Percentiles rank a stretch among this genome's conserved stretches.
These are phyloP conservation scores for Syrphus vitripennis DNA, from an alignment of 2,888 invertebrate species.

Conservation along the genomic window DNA sequence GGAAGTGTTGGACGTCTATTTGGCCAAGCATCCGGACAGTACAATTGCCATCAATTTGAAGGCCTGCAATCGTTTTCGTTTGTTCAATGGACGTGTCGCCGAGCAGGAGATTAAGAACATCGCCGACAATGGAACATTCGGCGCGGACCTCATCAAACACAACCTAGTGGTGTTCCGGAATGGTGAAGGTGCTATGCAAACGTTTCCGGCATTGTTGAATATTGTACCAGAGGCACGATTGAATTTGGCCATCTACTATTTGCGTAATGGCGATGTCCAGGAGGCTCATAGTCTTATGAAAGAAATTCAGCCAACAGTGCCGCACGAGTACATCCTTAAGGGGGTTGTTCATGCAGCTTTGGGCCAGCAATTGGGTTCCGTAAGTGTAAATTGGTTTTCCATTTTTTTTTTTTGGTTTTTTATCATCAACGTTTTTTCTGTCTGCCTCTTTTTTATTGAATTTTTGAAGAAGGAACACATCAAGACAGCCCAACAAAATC, in stretches of 20 bases:
- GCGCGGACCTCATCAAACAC: conserved; percentile 95
- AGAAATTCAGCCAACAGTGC: conserved; percentile 95
- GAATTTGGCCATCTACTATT: conserved; percentile 96
- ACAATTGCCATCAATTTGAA: conserved; percentile 97
- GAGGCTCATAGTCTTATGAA: conserved; percentile 95
- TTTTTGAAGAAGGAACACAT: conserved; percentile 93
- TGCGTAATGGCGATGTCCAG: conserved; percentile 92
- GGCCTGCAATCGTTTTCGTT: conserved; percentile 87
- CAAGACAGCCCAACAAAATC: conserved; percentile 97
- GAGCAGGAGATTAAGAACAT: conserved; percentile 94
- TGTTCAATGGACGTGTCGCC: conserved; percentile 97
- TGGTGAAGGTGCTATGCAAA: conserved; percentile 96
- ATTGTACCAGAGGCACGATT: conserved; percentile 98
- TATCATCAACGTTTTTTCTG: neutral
- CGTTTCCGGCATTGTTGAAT: conserved; percentile 94
- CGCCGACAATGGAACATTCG: conserved; percentile 89
- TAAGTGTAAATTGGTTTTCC: conserved; percentile 78
- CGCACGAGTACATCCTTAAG: conserved; percentile 97
- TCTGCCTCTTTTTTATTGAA: neutral
- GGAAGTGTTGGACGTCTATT: conserved; percentile 96
- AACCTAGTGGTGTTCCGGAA: conserved; percentile 97
- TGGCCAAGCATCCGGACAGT: conserved; percentile 95
- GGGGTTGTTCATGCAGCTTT: conserved; percentile 97
- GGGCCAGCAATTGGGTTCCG: conserved; percentile 95
- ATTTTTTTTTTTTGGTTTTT: neutral